Conservation (phyloP, 2,888 invertebrate species). For the Mythimna albipuncta region DNA sequence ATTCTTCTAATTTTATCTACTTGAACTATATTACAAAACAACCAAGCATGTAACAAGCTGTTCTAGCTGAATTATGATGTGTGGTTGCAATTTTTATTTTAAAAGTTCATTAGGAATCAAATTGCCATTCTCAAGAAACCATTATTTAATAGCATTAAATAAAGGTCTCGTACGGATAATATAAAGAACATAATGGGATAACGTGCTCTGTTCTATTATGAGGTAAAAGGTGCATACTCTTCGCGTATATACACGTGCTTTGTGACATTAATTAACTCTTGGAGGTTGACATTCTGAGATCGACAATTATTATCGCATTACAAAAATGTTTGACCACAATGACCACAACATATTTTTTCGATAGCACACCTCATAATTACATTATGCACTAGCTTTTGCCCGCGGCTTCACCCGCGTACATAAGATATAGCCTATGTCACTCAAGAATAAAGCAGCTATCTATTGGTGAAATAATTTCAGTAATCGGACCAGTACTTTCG, state of each 20-base stretch:
- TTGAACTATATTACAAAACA: neutral
- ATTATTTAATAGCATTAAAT: conserved; percentile 13
- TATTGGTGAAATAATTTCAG: too few relatives aligned
- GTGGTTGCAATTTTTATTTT: neutral
- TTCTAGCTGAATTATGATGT: conserved; percentile 19
- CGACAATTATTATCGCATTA: neutral
- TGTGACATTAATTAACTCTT: neutral
- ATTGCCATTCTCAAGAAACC: conserved; percentile 6
- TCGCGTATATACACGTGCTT: neutral
- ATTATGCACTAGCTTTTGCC: too few relatives aligned
- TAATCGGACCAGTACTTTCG: too few relatives aligned
- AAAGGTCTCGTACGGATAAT: conserved; percentile 1
- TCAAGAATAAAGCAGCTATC: too few relatives aligned
- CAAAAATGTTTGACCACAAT: too few relatives aligned
- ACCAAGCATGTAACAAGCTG: neutral
- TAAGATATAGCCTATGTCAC: too few relatives aligned
- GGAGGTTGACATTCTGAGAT: neutral
- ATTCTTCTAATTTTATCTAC: too few relatives aligned
- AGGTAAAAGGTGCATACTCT: neutral
- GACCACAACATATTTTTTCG: too few relatives aligned
- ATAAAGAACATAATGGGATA: neutral
- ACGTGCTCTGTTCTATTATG: neutral
- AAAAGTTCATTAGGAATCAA: conserved; percentile 4
- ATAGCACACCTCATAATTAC: too few relatives aligned
- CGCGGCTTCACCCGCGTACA: too few relatives aligned